phyloP scores from a whole-genome alignment of 2,888 invertebrate species.

The Ceratothoa steindachneri region DNA sequence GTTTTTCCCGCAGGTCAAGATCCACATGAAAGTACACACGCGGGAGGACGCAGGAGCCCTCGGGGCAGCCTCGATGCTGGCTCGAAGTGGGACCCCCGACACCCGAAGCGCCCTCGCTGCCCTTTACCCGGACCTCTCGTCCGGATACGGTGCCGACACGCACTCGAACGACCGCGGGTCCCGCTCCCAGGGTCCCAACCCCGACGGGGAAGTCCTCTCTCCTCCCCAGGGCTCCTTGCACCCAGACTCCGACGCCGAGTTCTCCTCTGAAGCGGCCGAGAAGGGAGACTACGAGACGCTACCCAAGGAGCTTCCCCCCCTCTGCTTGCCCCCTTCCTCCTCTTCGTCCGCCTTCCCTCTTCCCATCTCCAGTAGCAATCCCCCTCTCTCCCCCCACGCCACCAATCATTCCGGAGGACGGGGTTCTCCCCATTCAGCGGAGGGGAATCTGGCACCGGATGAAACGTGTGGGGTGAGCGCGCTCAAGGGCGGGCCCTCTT shows the following conservation, averaged over 20 bases:
- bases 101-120: slow-evolving; percentile 28
- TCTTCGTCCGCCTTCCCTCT: neutral
- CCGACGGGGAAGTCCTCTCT: slow-evolving; percentile 34
- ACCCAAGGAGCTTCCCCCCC: neutral
- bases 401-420: slow-evolving; percentile 2
- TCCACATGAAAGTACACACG: slow-evolving; percentile 47
- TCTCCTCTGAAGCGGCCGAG: slow-evolving; percentile 42
- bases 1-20: slow-evolving; percentile 45
- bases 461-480: neutral
- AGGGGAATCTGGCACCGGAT: neutral
- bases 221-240: slow-evolving; percentile 35
- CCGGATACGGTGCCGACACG: slow-evolving; percentile 18
- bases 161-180: slow-evolving; percentile 30
- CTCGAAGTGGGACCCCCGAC: slow-evolving; percentile 29
- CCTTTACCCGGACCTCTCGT: slow-evolving; percentile 34
- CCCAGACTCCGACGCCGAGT: slow-evolving; percentile 45
- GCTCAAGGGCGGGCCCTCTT: neutral
- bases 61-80: slow-evolving; percentile 20
- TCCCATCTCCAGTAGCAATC: neutral
- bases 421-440: neutral
- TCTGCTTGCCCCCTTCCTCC: neutral
- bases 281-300: slow-evolving; percentile 19
- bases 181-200: slow-evolving; percentile 31
- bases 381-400: neutral
- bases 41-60: slow-evolving; percentile 41